Percentiles rank a stretch among this genome's conserved stretches.
Evolutionary conservation across 2,797 vertebrate species (phyloP).

Genomic region (Coendou prehensilis): DNA sequence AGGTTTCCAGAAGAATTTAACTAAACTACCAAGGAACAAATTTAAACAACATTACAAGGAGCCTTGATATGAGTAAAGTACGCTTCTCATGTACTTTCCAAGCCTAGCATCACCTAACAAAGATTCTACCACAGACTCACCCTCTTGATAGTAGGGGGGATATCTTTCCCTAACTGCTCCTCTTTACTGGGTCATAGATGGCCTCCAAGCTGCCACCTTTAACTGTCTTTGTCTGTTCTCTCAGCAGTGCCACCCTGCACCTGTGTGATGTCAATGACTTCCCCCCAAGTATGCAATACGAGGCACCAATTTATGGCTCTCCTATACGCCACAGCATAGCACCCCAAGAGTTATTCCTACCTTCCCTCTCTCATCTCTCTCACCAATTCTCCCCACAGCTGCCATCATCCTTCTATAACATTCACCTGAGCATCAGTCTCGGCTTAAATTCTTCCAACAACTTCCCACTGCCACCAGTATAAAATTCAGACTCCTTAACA

Average conservation of each 20-base stretch:
- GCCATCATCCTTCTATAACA: background rate
- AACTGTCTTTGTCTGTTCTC: background rate
- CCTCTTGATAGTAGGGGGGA: no score
- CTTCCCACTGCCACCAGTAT: background rate
- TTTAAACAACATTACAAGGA: background rate
- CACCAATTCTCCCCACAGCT: background rate
- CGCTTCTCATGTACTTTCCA: background rate
- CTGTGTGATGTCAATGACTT: background rate
- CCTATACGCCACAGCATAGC: background rate
- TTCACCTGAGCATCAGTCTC: background rate
- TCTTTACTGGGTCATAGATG: background rate
- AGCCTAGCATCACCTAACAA: background rate
- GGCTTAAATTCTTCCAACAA: background rate
- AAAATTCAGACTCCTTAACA: background rate
- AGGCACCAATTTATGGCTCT: background rate
- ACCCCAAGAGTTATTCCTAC: fast-evolving
- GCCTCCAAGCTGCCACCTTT: background rate
- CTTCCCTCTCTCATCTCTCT: background rate
- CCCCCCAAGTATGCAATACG: no score
- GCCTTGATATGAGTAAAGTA: background rate
- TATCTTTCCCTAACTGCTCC: background rate
- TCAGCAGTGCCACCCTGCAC: background rate
- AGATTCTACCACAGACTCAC: background rate
- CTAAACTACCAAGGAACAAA: background rate
- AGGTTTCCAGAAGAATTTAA: slow-evolving; percentile 27